Percentiles rank a stretch among this genome's conserved stretches.
Conservation (phyloP, 2,888 invertebrate genomes). For the Rhyacophila evoluta region DNA sequence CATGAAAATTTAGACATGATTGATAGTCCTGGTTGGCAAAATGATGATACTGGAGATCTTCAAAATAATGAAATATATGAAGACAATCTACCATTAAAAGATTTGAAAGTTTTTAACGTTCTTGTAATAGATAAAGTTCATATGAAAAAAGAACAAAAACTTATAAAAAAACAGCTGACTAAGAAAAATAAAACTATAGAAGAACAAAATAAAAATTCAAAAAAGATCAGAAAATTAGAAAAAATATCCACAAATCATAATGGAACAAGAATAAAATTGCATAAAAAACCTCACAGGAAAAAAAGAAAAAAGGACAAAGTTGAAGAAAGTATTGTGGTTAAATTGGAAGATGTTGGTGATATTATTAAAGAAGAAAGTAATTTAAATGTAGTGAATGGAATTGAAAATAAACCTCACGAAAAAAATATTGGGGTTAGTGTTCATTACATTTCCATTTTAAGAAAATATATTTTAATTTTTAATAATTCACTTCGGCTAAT, state of each 20-base stretch:
- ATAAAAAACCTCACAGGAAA: not conserved
- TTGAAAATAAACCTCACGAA: not conserved
- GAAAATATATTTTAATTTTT: too few relatives aligned
- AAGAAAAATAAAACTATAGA: slow-evolving; percentile 31
- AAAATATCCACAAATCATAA: slow-evolving; percentile 17
- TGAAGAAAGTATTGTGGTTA: not conserved
- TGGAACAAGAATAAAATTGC: not conserved
- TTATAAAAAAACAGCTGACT: not conserved
- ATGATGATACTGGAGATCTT: slow-evolving; percentile 31
- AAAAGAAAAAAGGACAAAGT: not conserved
- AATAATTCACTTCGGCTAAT: too few relatives aligned
- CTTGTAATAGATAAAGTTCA: not conserved
- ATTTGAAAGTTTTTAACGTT: slow-evolving; percentile 28
- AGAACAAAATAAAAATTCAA: slow-evolving; percentile 31
- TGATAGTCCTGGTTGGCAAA: slow-evolving; percentile 10
- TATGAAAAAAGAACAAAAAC: slow-evolving; percentile 27
- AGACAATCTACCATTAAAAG: slow-evolving; percentile 34
- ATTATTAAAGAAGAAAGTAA: not conserved
- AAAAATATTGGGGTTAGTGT: slow-evolving; percentile 37
- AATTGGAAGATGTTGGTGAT: not conserved
- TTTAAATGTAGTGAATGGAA: not conserved
- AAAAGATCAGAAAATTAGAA: slow-evolving; percentile 35
- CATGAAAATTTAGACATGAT: slow-evolving; percentile 20
- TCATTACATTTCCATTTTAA: too few relatives aligned
- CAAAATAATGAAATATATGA: slow-evolving; percentile 36